Evolutionary conservation across 2,888 invertebrate species (phyloP).

Genomic region (Acrobasis repandana): DNA sequence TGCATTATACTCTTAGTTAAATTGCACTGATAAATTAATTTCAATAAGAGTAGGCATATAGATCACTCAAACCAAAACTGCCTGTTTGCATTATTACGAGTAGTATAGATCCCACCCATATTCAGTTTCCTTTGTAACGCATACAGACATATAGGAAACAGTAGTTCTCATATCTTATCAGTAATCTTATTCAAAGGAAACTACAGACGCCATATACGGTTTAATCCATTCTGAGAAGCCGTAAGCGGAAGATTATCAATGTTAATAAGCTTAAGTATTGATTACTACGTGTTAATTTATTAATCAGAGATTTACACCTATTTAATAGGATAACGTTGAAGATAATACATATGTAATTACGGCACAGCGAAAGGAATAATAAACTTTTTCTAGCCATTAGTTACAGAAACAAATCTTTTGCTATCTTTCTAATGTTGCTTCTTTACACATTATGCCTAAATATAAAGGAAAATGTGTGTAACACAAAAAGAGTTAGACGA

Average conservation of each 20-base stretch:
- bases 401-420: no score
- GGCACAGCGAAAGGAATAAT: no score
- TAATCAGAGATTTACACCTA: neutral
- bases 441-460: no score
- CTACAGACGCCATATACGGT: neutral
- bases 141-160: constrained; percentile 15
- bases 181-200: constrained; percentile 10
- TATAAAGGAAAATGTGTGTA: no score
- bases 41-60: neutral
- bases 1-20: no score
- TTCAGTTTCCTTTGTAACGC: neutral
- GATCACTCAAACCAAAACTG: neutral
- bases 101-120: neutral
- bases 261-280: constrained; percentile 18
- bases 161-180: constrained; percentile 15
- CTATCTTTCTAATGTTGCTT: no score
- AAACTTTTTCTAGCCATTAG: no score
- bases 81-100: neutral
- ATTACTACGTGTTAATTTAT: constrained; percentile 17
- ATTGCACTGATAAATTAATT: no score
- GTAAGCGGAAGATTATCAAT: constrained; percentile 11
- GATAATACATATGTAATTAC: no score
- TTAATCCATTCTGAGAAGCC: constrained; percentile 10
- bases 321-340: no score
- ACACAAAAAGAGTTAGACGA: no score